A percentile compares a stretch with the other conserved stretches of the same genome.
Conservation (phyloP, 2,888 invertebrate species). For the Julus scandinavius region DNA sequence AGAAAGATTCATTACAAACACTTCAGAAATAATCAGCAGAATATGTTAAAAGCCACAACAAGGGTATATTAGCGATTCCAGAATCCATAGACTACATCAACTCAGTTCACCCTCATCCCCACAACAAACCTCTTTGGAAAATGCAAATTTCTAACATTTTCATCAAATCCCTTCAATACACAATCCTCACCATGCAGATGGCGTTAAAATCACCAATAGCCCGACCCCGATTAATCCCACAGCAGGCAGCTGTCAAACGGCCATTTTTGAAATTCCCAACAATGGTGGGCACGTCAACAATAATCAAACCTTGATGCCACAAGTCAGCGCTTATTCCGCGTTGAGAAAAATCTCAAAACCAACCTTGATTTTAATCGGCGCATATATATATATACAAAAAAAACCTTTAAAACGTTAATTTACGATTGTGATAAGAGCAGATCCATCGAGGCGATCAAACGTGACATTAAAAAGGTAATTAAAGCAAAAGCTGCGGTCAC, state of each 20-base stretch:
- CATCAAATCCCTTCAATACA: neutral
- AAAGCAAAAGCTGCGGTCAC: constrained; percentile 8
- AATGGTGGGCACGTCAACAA: neutral
- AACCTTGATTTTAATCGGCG: constrained; percentile 40
- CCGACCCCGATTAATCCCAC: neutral
- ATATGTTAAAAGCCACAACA: too few species aligned
- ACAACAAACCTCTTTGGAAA: too few species aligned
- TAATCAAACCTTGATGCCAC: neutral
- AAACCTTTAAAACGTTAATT: constrained; percentile 24
- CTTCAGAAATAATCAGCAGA: too few species aligned
- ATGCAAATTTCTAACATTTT: too few species aligned
- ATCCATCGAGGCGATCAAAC: constrained; percentile 21
- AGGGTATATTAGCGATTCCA: too few species aligned
- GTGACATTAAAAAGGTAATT: constrained; percentile 36
- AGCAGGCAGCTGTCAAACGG: neutral
- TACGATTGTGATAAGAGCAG: constrained; percentile 11
- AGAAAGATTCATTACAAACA: too few species aligned
- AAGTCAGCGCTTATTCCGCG: neutral
- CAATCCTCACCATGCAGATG: neutral
- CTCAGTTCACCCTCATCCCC: too few species aligned
- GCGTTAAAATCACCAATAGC: neutral
- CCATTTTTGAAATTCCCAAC: neutral
- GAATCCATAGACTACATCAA: too few species aligned
- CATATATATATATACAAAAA: constrained; percentile 24
- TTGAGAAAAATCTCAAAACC: neutral